A percentile compares a stretch with the other conserved stretches of the same genome.
Evolutionary conservation across 2,797 vertebrate species (phyloP).

Genomic region (Poecilia wingei): DNA sequence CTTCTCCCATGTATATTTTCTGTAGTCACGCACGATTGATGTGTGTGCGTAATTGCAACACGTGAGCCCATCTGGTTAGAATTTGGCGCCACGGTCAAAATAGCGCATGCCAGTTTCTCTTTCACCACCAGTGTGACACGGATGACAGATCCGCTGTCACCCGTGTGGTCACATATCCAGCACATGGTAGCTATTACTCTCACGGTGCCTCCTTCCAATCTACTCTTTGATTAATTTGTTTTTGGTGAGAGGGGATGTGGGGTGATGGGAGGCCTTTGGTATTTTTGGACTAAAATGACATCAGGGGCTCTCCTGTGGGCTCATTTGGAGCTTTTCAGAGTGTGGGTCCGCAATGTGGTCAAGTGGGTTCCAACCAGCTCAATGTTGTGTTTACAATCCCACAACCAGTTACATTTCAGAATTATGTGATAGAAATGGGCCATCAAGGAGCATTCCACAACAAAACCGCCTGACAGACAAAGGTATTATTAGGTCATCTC

Average conservation of each 20-base stretch:
- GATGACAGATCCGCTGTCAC: constrained; percentile 75
- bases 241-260: constrained; percentile 59
- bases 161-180: constrained; percentile 63
- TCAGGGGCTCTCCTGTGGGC: constrained; percentile 22
- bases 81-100: constrained; percentile 77
- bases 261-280: constrained; percentile 29
- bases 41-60: constrained; percentile 69
- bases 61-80: constrained; percentile 78
- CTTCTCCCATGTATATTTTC: constrained; percentile 72
- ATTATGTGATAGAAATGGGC: constrained; percentile 40
- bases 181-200: constrained; percentile 79
- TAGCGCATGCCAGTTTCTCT: constrained; percentile 76
- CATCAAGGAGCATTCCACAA: constrained; percentile 23
- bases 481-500: constrained; percentile 33
- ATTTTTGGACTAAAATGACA: constrained; percentile 65
- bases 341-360: constrained; percentile 47
- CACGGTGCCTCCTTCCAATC: constrained; percentile 68
- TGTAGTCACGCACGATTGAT: constrained; percentile 69
- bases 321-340: constrained; percentile 49
- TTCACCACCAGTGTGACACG: constrained; percentile 65
- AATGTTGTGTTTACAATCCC: constrained; percentile 57
- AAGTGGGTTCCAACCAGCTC: constrained; percentile 50
- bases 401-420: constrained; percentile 40
- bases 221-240: constrained; percentile 76
- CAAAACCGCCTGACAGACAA: constrained; percentile 39